phyloP scores from a whole-genome alignment of 2,888 invertebrate genomes.

The Zaprionus obscuricornis region DNA sequence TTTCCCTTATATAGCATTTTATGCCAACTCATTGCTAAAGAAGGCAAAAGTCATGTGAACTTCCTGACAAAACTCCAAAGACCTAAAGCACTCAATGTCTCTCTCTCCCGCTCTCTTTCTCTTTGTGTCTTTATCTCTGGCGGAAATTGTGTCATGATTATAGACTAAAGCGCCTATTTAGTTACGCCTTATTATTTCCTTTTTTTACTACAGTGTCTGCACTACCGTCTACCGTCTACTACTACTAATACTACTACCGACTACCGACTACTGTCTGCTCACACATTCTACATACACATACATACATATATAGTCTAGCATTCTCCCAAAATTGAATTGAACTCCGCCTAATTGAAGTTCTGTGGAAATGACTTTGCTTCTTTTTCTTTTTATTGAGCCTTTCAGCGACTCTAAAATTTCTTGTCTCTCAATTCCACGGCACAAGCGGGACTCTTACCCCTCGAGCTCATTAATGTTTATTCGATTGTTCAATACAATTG shows the following conservation, averaged over 20 bases:
- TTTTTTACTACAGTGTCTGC: slow-evolving; percentile 24
- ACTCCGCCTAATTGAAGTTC: slow-evolving; percentile 68
- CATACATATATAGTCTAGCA: too few species aligned
- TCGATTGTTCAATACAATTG: too few species aligned
- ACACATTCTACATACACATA: too few species aligned
- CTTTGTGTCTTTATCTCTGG: slow-evolving; percentile 31
- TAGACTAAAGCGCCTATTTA: slow-evolving; percentile 78
- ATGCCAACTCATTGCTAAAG: slow-evolving; percentile 55
- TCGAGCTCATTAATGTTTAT: too few species aligned
- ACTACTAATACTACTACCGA: slow-evolving; percentile 14
- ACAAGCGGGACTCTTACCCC: too few species aligned
- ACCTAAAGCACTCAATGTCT: slow-evolving; percentile 22
- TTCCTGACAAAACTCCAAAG: slow-evolving; percentile 54
- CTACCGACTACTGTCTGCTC: too few species aligned
- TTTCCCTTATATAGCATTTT: slow-evolving; percentile 27
- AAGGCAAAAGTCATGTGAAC: slow-evolving; percentile 68
- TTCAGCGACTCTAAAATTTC: too few species aligned
- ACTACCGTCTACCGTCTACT: slow-evolving; percentile 1
- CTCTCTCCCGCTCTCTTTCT: slow-evolving; percentile 5
- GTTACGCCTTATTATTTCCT: slow-evolving; percentile 77
- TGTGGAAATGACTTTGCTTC: slow-evolving; percentile 67
- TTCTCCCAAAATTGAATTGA: slow-evolving; percentile 59
- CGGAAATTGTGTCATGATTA: slow-evolving; percentile 79
- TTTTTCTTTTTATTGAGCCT: slow-evolving; percentile 32
- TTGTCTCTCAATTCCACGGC: too few species aligned